Percentiles rank a stretch among this genome's conserved stretches.
Evolutionary conservation across 2,888 invertebrate species (phyloP).

Genomic region (Dicyrtomina minuta): DNA sequence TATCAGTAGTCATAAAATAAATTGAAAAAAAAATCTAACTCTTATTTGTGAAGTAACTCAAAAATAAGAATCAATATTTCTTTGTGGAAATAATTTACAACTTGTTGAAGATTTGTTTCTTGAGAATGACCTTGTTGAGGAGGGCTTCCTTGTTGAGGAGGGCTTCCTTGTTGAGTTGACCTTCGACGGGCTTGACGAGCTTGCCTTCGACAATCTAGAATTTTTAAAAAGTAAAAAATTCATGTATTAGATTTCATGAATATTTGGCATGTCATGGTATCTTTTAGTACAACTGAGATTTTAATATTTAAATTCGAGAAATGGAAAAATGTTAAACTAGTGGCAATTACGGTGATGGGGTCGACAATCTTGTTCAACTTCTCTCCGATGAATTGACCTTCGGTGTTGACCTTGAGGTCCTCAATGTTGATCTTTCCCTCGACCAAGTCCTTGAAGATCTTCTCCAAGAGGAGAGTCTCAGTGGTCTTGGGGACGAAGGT

Average conservation of each 20-base stretch:
- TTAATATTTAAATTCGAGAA: too few relatives aligned
- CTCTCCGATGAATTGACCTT: background rate
- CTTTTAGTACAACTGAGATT: too few relatives aligned
- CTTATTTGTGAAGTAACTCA: too few relatives aligned
- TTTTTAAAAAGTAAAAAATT: too few relatives aligned
- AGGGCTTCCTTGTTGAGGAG: conserved; percentile 16
- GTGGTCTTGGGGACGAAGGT: too few relatives aligned
- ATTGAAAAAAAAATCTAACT: too few relatives aligned
- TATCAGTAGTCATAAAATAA: too few relatives aligned
- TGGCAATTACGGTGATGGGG: conserved; percentile 25
- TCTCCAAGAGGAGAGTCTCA: conserved; percentile 1
- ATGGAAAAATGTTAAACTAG: too few relatives aligned
- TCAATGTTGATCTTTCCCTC: conserved; percentile 5
- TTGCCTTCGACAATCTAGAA: conserved; percentile 21
- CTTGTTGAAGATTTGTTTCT: conserved; percentile 23
- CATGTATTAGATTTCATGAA: too few relatives aligned
- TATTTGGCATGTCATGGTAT: too few relatives aligned
- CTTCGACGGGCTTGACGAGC: conserved; percentile 26
- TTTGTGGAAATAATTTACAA: too few relatives aligned
- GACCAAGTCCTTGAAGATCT: conserved; percentile 18
- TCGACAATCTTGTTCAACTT: conserved; percentile 18
- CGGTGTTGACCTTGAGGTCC: conserved; percentile 1
- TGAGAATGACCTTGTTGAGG: conserved; percentile 15
- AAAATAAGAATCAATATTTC: too few relatives aligned
- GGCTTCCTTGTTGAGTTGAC: conserved; percentile 9